Evolutionary conservation across 2,113 vertebrate species (phyloP), one percentile per base, ranked within the genome.

Genomic region (Corythoichthys haematopterus): DNA sequence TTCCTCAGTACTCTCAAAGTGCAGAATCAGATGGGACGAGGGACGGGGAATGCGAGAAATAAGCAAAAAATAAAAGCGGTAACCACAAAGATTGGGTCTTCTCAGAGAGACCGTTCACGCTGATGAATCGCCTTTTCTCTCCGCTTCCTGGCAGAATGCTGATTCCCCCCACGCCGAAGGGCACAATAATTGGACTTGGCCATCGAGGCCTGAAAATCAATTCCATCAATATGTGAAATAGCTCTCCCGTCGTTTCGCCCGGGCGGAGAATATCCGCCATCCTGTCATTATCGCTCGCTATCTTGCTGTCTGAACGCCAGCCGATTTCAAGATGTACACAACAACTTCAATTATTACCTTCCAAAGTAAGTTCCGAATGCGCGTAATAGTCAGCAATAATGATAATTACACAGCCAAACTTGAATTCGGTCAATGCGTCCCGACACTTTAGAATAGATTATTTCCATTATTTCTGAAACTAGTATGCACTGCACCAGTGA

Each of bases 161-260:
- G 40, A 68, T 64, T 57, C 37, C 13, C 3, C 58, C 16, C 12
- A 13, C 13, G 13, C 69, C 46, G 45, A 73, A 63, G 66, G 70
- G 47, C 68, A 40, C 71, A 56, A 37, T 80, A 74, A 82, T 80
- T 80, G 68, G 56, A 78, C 71, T 75, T 61, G 75, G 52, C 69
- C 56, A 59, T 65, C 77, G 69, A 69, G 58, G 66, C 62, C 69
- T 65, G 67, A 75, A 71, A 74, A 83, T 79, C 76, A 57, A 70
- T 77, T 83, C 62, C 65, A 77, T 81, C 78, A 81, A 79, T 69
- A 77, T 66, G 66, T 70, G 71, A 66, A 79, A 79, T 65, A 74
- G 69, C 53, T 33, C 56, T 56, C 8, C 56, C 59, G 15, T 62
- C 55, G 46, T 74, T 64, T 61, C 65, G 62, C 60, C 11, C 4